A percentile compares a stretch with the other conserved stretches of the same genome.
phyloP scores from a whole-genome alignment of 2,113 vertebrate genomes.

The Strix uralensis region DNA sequence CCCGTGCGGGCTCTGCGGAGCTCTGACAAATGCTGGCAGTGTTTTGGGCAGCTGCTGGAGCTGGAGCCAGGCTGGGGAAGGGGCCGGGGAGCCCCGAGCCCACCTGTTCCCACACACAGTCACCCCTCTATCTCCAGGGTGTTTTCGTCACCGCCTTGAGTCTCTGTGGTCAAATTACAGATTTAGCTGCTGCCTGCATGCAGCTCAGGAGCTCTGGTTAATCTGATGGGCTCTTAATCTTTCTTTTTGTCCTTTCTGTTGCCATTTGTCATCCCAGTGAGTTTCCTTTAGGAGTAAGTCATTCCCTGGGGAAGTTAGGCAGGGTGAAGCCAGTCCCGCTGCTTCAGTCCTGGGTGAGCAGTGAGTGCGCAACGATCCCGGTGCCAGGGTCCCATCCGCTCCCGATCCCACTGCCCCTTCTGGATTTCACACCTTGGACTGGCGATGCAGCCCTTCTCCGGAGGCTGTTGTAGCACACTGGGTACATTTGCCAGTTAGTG shows the following conservation, averaged over 20 bases:
- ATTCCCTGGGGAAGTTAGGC: not conserved
- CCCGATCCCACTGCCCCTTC: rapidly evolving
- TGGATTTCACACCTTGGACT: not conserved
- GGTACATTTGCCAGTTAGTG: not conserved
- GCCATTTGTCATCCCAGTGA: not conserved
- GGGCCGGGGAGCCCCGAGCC: not conserved
- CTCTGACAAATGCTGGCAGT: slow-evolving; percentile 27
- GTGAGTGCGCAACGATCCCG: rapidly evolving
- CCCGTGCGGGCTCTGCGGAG: not conserved
- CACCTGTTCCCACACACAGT: slow-evolving; percentile 6
- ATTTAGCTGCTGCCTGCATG: not conserved
- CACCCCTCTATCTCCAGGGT: not conserved
- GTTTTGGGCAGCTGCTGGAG: slow-evolving; percentile 38
- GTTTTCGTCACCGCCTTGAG: not conserved
- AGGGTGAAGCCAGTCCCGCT: not conserved
- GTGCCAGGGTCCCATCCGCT: not conserved
- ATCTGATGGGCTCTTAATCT: slow-evolving; percentile 53
- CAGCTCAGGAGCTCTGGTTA: slow-evolving; percentile 37
- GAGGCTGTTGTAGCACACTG: not conserved
- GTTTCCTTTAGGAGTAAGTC: not conserved
- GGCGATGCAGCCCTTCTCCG: not conserved
- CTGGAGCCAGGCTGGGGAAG: not conserved
- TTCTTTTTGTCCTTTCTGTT: slow-evolving; percentile 30
- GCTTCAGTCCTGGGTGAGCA: not conserved
- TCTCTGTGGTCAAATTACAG: not conserved